These are phyloP conservation scores for Heliconius hortense DNA, from an alignment of 2,888 invertebrate species.

Conservation along the genomic window DNA sequence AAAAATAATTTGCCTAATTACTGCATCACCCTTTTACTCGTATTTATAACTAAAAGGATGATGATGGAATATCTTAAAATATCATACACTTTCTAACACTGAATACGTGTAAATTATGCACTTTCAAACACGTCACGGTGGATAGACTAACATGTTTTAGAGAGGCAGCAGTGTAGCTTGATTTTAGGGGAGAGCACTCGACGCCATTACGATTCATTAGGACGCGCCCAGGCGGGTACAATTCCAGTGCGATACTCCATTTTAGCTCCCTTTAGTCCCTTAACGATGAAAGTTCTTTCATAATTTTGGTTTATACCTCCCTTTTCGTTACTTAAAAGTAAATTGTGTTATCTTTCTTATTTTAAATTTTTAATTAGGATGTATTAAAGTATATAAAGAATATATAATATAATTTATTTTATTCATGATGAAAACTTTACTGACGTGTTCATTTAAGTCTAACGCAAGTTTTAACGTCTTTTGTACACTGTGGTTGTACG, in stretches of 20 bases:
- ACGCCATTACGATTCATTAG: conserved; percentile 40
- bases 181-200: conserved; percentile 38
- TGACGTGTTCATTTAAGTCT: background rate
- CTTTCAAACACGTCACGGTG: conserved; percentile 13
- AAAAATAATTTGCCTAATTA: background rate
- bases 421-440: background rate
- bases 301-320: conserved; percentile 27
- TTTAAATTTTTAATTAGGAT: conserved; percentile 8
- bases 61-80: background rate
- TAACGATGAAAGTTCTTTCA: conserved; percentile 38
- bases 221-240: conserved; percentile 33
- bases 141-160: conserved; percentile 19
- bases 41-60: background rate
- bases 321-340: conserved; percentile 19
- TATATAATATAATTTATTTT: background rate
- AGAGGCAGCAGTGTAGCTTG: conserved; percentile 29
- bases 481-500: background rate
- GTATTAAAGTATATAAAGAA: conserved; percentile 1
- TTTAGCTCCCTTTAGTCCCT: conserved; percentile 33
- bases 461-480: background rate
- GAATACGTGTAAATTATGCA: conserved; percentile 23
- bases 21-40: background rate
- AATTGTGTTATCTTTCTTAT: conserved; percentile 8
- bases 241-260: conserved; percentile 33
- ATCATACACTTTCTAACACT: background rate